Evolutionary conservation across 23 tunicate genomes (phyloP), one percentile per base, ranked within the genome.

Genomic region (Halocynthia roretzi): DNA sequence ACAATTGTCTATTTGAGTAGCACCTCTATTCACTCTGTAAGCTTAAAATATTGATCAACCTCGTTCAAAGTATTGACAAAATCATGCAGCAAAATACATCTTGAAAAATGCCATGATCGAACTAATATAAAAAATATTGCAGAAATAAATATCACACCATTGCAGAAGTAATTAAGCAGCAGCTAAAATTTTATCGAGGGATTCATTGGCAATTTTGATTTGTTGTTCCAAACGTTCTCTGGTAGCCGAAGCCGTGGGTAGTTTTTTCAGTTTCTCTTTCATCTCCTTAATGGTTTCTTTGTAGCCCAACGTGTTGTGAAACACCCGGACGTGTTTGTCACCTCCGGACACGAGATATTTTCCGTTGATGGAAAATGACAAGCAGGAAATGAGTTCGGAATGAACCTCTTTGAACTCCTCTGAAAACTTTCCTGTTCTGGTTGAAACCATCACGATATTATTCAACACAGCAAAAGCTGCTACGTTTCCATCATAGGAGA

Each of bases 291-390:
- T 92, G 8, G 80, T 92, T 77, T 92, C 98, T 49, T 86, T 92
- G 80, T 92, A 92, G 15, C 88, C 88, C 31, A 92, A 83, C 17
- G 64, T 79, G 61, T 92, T 92, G 67, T 92, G 86, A 23, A 92
- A 86, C 6, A 92, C 85, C 7, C 90, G 87, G 5, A 92, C 71
- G 54, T 86, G 88, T 72, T 90, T 92, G 85, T 92, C 98, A 7
- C 98, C 98, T 54, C 92, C 19, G 23, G 98, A 76, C 11, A 86
- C 31, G 7, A 92, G 49, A 60, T 86, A 92, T 68, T 68, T 82
- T 66, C 98, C 98, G 70, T 80, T 81, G 18, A 92, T 81, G 64
- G 86, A 92, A 67, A 92, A 92, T 1, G 63, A 70, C 40, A 92
- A 9, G 6, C 92, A 54, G 14, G 92, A 61, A 7, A 92, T 86